A percentile compares a stretch with the other conserved stretches of the same genome.
Conservation (phyloP, 35 echinoderm and acorn worm species). For the Hemicentrotus pulcherrimus region DNA sequence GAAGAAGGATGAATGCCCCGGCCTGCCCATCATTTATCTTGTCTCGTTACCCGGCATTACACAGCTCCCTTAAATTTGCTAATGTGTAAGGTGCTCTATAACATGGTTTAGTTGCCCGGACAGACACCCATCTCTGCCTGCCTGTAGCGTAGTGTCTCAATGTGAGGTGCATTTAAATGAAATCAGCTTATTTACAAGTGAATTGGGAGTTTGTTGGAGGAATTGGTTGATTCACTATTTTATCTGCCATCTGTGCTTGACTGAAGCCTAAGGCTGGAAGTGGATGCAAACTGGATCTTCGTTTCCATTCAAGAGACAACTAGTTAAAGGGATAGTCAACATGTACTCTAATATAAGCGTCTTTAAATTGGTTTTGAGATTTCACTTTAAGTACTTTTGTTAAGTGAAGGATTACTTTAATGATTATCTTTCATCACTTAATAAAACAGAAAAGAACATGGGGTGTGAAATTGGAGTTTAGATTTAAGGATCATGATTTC, state of each 20-base stretch:
- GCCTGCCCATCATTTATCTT: conserved; percentile 16
- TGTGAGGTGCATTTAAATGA: neutral
- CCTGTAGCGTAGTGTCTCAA: neutral
- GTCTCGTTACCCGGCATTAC: conserved; percentile 1
- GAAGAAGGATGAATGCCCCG: neutral
- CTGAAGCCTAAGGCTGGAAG: neutral
- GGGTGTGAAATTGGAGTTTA: neutral
- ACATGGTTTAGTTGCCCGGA: neutral
- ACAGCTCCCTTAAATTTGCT: neutral
- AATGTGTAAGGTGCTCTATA: neutral
- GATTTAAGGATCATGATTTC: neutral
- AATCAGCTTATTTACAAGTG: conserved; percentile 4
- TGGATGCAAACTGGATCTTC: neutral
- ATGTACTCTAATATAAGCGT: neutral
- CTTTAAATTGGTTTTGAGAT: neutral
- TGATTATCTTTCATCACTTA: neutral
- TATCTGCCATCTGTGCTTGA: neutral
- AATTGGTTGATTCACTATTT: neutral
- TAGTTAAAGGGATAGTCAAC: neutral
- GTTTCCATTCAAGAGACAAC: neutral
- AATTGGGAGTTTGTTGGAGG: neutral
- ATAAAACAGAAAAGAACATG: neutral
- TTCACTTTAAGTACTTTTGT: neutral
- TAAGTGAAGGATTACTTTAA: neutral
- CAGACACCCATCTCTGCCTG: neutral